Percentiles rank a stretch among this genome's conserved stretches.
Conservation (phyloP, 2,797 vertebrate species). For the Lepilemur septentrionalis region DNA sequence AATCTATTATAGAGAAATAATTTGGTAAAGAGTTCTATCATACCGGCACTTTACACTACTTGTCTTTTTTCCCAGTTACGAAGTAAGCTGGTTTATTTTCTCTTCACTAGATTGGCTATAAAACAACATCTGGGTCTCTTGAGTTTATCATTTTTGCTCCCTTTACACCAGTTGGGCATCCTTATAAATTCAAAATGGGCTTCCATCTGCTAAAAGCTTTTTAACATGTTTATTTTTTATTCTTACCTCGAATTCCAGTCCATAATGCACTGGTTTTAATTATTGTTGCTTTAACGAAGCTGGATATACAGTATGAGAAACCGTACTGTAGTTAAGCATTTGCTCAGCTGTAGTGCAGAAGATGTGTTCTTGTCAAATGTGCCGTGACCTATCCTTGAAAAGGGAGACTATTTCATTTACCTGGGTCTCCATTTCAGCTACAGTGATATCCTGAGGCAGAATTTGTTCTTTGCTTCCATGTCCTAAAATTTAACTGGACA, state of each 20-base stretch:
- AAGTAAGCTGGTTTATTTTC: conserved; percentile 16
- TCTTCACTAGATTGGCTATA: conserved; percentile 49
- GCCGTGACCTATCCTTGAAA: background rate
- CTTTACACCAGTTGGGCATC: background rate
- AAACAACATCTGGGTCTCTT: conserved; percentile 67
- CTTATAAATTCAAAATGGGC: conserved; percentile 47
- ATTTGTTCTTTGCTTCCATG: conserved; percentile 26
- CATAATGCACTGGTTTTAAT: background rate
- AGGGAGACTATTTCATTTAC: background rate
- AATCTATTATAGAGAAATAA: conserved; percentile 46
- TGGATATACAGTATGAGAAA: conserved; percentile 56
- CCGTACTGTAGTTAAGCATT: conserved; percentile 36
- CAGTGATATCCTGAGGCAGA: background rate
- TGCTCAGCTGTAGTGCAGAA: conserved; percentile 39
- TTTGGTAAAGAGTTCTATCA: conserved; percentile 41
- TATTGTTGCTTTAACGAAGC: conserved; percentile 41
- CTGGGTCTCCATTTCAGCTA: background rate
- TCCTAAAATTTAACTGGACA: conserved; percentile 29
- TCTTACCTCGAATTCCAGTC: background rate
- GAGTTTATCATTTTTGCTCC: conserved; percentile 71
- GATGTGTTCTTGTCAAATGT: background rate
- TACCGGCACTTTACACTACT: conserved; percentile 7
- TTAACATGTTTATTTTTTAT: conserved; percentile 36
- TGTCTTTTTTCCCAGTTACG: background rate
- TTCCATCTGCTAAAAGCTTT: conserved; percentile 67